Evolutionary conservation across 2,797 vertebrate genomes (phyloP).

Genomic region (Alosa sapidissima): DNA sequence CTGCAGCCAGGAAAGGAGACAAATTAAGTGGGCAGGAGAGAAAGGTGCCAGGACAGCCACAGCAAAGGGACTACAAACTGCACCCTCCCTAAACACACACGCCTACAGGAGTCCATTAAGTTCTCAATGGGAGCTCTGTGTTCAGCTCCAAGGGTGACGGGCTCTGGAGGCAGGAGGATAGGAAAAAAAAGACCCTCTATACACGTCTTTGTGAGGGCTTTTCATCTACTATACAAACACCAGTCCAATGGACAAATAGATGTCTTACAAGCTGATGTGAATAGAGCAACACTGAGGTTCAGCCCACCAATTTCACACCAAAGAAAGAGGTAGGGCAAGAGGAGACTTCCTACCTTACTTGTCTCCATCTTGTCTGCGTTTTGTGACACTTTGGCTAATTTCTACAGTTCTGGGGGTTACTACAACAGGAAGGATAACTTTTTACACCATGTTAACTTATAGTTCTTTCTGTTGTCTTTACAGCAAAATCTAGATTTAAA

Average conservation of each 20-base stretch:
- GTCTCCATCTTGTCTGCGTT: not conserved
- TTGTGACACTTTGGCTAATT: not conserved
- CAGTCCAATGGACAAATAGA: not conserved
- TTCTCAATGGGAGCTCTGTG: conserved; percentile 21
- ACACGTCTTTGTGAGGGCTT: conserved; percentile 1
- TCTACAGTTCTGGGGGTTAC: not conserved
- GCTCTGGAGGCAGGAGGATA: not conserved
- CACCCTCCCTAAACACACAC: not conserved
- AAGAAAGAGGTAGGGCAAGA: not conserved
- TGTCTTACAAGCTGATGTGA: not conserved
- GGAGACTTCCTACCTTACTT: not conserved
- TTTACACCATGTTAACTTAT: not conserved
- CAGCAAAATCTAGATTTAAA: not conserved
- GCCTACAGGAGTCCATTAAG: not conserved
- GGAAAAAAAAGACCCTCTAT: not conserved
- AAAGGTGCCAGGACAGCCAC: conserved; percentile 16
- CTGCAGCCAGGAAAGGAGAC: conserved; percentile 54
- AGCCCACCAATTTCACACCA: not conserved
- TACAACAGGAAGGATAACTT: not conserved
- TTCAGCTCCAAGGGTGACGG: not conserved
- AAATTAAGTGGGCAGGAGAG: not conserved
- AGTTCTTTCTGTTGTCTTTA: not conserved
- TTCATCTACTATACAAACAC: conserved; percentile 4
- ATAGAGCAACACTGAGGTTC: not conserved
- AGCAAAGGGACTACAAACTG: not conserved